Percentiles rank a stretch among this genome's conserved stretches.
Evolutionary conservation across 2,113 vertebrate genomes (phyloP).

Genomic region (Pseudopipra pipra): DNA sequence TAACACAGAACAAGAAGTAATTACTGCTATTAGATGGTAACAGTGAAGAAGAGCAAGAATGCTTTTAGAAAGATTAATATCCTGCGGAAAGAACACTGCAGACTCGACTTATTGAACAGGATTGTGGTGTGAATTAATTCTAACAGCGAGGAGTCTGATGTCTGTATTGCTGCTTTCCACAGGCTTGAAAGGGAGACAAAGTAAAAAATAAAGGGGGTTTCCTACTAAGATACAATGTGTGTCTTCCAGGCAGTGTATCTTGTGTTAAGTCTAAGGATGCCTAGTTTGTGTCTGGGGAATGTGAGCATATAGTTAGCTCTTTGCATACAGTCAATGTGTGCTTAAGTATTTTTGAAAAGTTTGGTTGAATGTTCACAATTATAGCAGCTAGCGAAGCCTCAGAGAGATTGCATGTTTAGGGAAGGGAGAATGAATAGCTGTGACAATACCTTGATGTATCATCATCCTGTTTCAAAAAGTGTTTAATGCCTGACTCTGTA

Average conservation of each 20-base stretch:
- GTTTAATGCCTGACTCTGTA: background rate
- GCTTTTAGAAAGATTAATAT: slow-evolving; percentile 64
- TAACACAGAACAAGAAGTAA: slow-evolving; percentile 64
- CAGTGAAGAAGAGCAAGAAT: slow-evolving; percentile 44
- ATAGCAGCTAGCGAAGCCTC: background rate
- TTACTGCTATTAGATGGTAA: slow-evolving; percentile 59
- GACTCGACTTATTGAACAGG: slow-evolving; percentile 11
- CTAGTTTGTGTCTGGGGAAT: background rate
- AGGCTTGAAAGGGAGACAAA: background rate
- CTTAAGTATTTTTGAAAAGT: background rate
- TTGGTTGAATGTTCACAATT: background rate
- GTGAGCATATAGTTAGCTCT: background rate
- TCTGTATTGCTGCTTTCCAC: background rate
- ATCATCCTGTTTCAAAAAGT: background rate
- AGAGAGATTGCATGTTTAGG: background rate
- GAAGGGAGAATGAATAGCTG: background rate
- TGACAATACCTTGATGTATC: background rate
- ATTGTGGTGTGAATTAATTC: slow-evolving; percentile 3
- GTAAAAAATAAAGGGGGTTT: background rate
- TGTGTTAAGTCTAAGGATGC: background rate
- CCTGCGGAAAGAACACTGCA: slow-evolving; percentile 22
- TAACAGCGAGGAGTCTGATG: background rate
- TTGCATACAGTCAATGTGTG: background rate
- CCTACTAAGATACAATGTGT: background rate
- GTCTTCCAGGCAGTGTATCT: too few relatives aligned